A percentile compares a stretch with the other conserved stretches of the same genome.
Evolutionary conservation across 2,888 invertebrate species (phyloP).

Genomic region (Gerris lacustris): DNA sequence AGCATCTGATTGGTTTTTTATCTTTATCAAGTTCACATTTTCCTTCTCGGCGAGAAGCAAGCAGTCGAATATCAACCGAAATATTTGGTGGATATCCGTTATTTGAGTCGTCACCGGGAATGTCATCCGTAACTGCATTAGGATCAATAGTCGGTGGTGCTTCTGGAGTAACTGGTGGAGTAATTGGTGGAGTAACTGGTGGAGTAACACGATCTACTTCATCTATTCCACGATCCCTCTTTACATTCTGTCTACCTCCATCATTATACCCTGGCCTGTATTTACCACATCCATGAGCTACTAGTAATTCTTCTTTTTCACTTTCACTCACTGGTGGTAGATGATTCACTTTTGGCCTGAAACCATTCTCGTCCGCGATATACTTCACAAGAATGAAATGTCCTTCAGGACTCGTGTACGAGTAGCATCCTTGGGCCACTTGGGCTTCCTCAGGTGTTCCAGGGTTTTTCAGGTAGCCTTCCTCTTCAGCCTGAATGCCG

Average conservation of each 20-base stretch:
- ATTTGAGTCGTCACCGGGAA: neutral
- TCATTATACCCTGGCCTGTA: neutral
- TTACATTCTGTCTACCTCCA: neutral
- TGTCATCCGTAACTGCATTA: neutral
- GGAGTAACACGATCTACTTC: neutral
- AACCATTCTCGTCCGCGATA: conserved; percentile 59
- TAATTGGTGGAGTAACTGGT: neutral
- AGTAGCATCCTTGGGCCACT: conserved; percentile 54
- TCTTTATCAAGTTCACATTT: neutral
- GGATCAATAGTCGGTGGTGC: neutral
- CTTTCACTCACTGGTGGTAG: neutral
- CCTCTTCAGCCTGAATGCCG: conserved; percentile 57
- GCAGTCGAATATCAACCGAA: neutral
- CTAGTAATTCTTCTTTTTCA: too few relatives aligned
- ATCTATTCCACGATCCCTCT: neutral
- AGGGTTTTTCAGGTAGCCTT: conserved; percentile 53
- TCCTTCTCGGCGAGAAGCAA: neutral
- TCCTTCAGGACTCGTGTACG: conserved; percentile 48
- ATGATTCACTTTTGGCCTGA: conserved; percentile 16
- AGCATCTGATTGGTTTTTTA: neutral
- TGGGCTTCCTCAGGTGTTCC: conserved; percentile 49
- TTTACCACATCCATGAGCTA: neutral
- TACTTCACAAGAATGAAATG: conserved; percentile 39
- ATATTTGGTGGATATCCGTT: neutral
- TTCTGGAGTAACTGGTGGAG: neutral